phyloP scores from a whole-genome alignment of 1,140 invertebrate genomes.

The Pogonognathellus flavescens region DNA sequence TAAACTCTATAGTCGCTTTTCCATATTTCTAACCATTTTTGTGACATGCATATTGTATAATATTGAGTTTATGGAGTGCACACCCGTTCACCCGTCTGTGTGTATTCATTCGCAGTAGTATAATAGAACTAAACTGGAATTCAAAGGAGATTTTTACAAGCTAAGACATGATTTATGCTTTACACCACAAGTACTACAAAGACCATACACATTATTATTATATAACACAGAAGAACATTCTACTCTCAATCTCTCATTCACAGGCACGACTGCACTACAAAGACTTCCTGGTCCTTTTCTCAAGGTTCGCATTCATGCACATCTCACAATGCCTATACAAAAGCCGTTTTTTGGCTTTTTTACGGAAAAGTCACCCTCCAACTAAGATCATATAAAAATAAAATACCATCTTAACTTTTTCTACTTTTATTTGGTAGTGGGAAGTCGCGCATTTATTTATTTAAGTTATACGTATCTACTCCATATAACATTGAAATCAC shows the following conservation, averaged over 20 bases:
- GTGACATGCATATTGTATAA: too few species aligned
- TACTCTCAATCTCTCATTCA: neutral
- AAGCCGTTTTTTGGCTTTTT: neutral
- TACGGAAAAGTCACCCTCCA: too few species aligned
- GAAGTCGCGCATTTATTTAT: too few species aligned
- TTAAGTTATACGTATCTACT: too few species aligned
- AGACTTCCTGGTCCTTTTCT: neutral
- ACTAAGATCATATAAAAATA: too few species aligned
- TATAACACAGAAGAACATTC: neutral
- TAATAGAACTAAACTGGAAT: neutral
- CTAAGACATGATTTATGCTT: slow-evolving; percentile 17
- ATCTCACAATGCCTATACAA: neutral
- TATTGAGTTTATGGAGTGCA: too few species aligned
- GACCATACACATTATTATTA: neutral
- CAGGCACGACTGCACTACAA: neutral
- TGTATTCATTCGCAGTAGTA: neutral
- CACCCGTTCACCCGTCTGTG: neutral
- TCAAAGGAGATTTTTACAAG: slow-evolving; percentile 16
- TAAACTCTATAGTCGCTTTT: too few species aligned
- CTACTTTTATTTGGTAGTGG: too few species aligned
- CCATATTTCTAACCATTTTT: too few species aligned
- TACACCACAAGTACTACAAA: neutral
- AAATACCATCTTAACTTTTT: too few species aligned
- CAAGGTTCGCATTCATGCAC: neutral
- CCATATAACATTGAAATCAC: too few species aligned